These are phyloP conservation scores for Clarias magur DNA, from an alignment of 2,113 vertebrate species.

Conservation along the genomic window DNA sequence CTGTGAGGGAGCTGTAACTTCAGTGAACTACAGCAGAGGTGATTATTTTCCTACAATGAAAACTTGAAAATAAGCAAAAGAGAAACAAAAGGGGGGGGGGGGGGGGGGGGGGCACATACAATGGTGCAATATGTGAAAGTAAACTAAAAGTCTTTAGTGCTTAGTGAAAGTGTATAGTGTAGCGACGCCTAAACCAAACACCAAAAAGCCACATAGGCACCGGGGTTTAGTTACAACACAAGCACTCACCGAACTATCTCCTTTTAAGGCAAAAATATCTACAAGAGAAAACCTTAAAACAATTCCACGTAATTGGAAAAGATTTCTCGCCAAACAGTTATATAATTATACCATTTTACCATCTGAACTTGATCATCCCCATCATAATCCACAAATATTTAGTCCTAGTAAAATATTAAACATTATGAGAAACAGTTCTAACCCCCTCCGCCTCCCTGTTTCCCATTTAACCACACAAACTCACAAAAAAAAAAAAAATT, in stretches of 20 bases:
- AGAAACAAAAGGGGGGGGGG: neutral
- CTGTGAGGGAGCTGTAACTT: neutral
- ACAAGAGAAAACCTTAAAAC: neutral
- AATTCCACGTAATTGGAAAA: slow-evolving; percentile 7
- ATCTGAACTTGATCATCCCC: neutral
- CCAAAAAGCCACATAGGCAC: neutral
- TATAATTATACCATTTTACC: neutral
- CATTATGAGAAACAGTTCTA: neutral
- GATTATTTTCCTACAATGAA: neutral
- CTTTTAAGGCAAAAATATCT: slow-evolving; percentile 25
- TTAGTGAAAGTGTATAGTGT: neutral
- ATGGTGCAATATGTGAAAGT: neutral
- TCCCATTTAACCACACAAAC: neutral
- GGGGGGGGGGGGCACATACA: too few relatives aligned
- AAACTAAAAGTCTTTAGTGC: neutral
- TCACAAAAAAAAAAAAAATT: neutral
- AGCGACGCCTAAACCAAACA: neutral
- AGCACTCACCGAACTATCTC: neutral
- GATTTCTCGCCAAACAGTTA: neutral
- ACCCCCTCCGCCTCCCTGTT: neutral
- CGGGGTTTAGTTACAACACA: neutral
- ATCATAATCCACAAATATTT: slow-evolving; percentile 1
- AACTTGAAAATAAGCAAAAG: neutral
- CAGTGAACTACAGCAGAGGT: neutral
- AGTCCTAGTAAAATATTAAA: slow-evolving; percentile 16